Conservation (phyloP, 2,113 vertebrate genomes). For the Chaenocephalus aceratus region DNA sequence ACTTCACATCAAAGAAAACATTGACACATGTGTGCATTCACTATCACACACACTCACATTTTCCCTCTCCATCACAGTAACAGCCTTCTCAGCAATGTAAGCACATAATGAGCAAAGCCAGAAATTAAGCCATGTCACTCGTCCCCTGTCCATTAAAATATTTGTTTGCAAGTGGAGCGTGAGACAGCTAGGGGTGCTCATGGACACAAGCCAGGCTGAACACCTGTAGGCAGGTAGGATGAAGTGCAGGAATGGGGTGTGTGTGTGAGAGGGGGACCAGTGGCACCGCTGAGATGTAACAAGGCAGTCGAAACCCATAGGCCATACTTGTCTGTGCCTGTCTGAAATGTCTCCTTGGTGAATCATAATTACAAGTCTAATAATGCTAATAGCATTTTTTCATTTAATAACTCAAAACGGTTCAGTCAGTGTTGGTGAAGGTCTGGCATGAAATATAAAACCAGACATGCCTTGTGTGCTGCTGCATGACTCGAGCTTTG, state of each 20-base stretch:
- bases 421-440: conserved; percentile 20
- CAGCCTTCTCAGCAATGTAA: conserved; percentile 58
- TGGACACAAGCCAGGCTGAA: conserved; percentile 70
- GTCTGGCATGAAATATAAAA: conserved; percentile 26
- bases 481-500: conserved; percentile 13
- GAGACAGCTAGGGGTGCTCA: conserved; percentile 58
- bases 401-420: conserved; percentile 13
- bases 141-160: conserved; percentile 73
- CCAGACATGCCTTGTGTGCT: conserved; percentile 24
- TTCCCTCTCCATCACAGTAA: conserved; percentile 44
- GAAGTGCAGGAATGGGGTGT: conserved; percentile 45
- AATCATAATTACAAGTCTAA: conserved; percentile 43
- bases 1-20: conserved; percentile 69
- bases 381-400: conserved; percentile 8
- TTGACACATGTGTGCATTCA: conserved; percentile 5
- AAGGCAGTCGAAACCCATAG: conserved; percentile 18
- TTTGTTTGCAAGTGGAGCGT: conserved; percentile 78
- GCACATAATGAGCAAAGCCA: conserved; percentile 52
- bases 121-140: conserved; percentile 73
- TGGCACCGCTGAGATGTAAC: conserved; percentile 21
- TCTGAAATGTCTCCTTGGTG: conserved; percentile 43
- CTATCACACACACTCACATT: conserved; percentile 34
- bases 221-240: conserved; percentile 74
- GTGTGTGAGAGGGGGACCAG: not conserved
- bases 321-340: conserved; percentile 55